phyloP scores from a whole-genome alignment of 1,140 invertebrate genomes.

The Aphis gossypii region DNA sequence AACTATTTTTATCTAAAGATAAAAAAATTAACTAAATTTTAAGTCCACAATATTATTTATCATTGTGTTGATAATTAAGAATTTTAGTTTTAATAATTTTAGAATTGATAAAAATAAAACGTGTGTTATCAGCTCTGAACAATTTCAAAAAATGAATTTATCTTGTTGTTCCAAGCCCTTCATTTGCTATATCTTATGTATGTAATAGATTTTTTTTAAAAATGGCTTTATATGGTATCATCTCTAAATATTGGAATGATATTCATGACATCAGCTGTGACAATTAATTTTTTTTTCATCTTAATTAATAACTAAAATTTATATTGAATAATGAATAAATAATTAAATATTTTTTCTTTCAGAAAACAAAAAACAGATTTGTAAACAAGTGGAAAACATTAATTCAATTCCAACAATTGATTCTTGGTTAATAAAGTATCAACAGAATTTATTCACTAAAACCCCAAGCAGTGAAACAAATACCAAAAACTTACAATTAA shows the following conservation, averaged over 20 bases:
- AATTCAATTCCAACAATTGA: conserved; percentile 42
- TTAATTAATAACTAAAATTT: neutral
- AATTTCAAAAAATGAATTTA: no score
- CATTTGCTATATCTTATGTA: no score
- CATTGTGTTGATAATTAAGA: no score
- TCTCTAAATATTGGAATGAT: neutral
- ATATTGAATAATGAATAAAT: neutral
- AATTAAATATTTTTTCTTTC: conserved; percentile 22
- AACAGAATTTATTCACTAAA: conserved; percentile 38
- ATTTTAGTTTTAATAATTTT: no score
- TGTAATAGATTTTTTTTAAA: no score
- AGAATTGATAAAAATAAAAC: no score
- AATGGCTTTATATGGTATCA: neutral
- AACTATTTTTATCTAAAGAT: no score
- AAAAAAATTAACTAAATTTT: no score
- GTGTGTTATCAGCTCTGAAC: no score
- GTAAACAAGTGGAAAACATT: conserved; percentile 13
- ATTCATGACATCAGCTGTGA: neutral
- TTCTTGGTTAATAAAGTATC: conserved; percentile 45
- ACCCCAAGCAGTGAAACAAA: conserved; percentile 12
- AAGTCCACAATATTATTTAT: no score
- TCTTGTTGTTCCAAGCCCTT: no score
- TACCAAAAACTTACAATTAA: conserved; percentile 24
- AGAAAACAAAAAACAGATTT: conserved; percentile 41
- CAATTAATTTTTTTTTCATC: neutral